Evolutionary conservation across 2,113 vertebrate species (phyloP).

Genomic region (Ammospiza caudacuta): DNA sequence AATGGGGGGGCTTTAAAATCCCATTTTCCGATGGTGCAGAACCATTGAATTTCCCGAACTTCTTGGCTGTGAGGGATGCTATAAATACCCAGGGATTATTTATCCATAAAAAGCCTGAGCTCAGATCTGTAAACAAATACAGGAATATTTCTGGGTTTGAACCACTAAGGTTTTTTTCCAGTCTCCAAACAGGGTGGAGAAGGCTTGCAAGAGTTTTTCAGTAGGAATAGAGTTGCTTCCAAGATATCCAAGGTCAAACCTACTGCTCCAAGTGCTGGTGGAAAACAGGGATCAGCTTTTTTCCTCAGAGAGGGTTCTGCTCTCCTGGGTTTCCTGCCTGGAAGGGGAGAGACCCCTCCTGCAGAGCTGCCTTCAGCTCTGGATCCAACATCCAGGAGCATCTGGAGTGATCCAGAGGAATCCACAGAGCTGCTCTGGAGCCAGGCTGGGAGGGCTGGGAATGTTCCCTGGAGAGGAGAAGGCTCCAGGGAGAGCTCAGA

Average conservation of each 20-base stretch:
- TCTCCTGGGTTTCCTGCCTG: neutral
- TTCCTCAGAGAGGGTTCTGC: neutral
- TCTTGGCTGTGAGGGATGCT: neutral
- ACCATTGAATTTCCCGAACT: neutral
- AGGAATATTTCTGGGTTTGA: neutral
- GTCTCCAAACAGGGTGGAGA: neutral
- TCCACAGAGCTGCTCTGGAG: neutral
- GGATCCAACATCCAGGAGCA: neutral
- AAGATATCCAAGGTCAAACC: neutral
- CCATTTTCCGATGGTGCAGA: neutral
- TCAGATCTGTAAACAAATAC: neutral
- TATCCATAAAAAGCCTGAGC: neutral
- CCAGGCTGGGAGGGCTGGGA: neutral
- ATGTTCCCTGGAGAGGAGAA: neutral
- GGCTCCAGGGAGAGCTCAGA: too few relatives aligned
- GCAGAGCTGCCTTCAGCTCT: neutral
- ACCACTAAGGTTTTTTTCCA: fast-evolving
- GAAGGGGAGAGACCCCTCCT: neutral
- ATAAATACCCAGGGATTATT: neutral
- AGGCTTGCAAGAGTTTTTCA: neutral
- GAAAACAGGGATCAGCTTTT: neutral
- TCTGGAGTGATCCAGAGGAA: neutral
- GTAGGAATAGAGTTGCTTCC: neutral
- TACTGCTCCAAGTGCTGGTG: neutral
- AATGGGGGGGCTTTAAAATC: neutral